phyloP scores from a whole-genome alignment of 2,888 invertebrate genomes.

The Morpho achilles region DNA sequence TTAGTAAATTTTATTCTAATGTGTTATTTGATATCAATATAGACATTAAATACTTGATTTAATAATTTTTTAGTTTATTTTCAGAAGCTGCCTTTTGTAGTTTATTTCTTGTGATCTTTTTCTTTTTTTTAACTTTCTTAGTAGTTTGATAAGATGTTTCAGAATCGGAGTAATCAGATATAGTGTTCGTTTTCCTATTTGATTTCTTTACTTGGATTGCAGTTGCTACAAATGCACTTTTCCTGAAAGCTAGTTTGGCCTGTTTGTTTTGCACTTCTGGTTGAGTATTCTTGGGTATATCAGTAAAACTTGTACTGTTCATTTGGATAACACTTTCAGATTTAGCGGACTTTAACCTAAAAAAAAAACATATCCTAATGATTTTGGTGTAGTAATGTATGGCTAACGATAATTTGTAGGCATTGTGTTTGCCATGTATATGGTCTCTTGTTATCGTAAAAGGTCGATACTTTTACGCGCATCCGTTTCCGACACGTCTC shows the following conservation, averaged over 20 bases:
- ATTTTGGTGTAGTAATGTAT: too few species aligned
- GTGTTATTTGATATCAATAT: not conserved
- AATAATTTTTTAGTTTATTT: conserved; percentile 17
- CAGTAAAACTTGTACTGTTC: conserved; percentile 66
- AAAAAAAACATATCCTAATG: not conserved
- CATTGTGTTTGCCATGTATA: too few species aligned
- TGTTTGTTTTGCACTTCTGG: conserved; percentile 41
- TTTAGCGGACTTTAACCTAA: conserved; percentile 66
- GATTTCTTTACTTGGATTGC: conserved; percentile 69
- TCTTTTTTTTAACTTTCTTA: conserved; percentile 71
- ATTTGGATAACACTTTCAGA: conserved; percentile 55
- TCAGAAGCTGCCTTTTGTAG: conserved; percentile 49
- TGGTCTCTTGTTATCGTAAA: too few species aligned
- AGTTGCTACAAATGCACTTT: conserved; percentile 80
- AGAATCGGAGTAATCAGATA: conserved; percentile 64
- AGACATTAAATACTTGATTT: not conserved
- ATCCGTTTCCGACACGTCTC: too few species aligned
- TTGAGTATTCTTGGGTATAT: conserved; percentile 59
- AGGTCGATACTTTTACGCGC: too few species aligned
- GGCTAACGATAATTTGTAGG: too few species aligned
- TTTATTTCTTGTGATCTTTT: conserved; percentile 52
- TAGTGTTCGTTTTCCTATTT: conserved; percentile 39
- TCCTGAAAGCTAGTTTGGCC: conserved; percentile 75
- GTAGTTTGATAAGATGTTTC: conserved; percentile 62
- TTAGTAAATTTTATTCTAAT: too few species aligned